Conservation (phyloP, 2,888 invertebrate genomes). For the Ephialtes manifestator region DNA sequence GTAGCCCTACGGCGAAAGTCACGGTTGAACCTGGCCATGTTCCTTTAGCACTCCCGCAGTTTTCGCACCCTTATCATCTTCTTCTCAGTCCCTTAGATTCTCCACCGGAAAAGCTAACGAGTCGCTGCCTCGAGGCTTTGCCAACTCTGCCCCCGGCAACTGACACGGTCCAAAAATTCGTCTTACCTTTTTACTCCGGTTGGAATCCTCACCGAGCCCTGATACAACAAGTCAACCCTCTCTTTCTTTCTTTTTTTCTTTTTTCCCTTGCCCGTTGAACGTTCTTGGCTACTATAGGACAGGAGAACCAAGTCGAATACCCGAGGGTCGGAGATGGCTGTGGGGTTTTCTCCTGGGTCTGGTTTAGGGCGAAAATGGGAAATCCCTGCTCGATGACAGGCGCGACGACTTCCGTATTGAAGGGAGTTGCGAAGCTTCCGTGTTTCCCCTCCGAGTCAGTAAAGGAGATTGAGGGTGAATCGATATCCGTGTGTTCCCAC, state of each 20-base stretch:
- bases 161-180: slow-evolving; percentile 50
- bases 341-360: slow-evolving; percentile 10
- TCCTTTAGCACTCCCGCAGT: background rate
- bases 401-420: slow-evolving; percentile 14
- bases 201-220: background rate
- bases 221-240: background rate
- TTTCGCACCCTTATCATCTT: slow-evolving; percentile 12
- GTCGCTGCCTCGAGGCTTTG: slow-evolving; percentile 36
- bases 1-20: slow-evolving; percentile 27
- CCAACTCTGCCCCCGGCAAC: slow-evolving; percentile 17
- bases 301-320: slow-evolving; percentile 1
- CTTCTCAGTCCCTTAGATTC: slow-evolving; percentile 1
- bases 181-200: slow-evolving; percentile 38
- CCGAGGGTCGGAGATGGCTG: background rate
- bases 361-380: slow-evolving; percentile 14
- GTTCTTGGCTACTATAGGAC: background rate
- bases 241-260: background rate
- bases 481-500: slow-evolving; percentile 24
- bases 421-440: slow-evolving; percentile 26
- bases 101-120: slow-evolving; percentile 50
- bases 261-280: background rate
- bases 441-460: slow-evolving; percentile 13
- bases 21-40: slow-evolving; percentile 14
- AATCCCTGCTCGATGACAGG: slow-evolving; percentile 31
- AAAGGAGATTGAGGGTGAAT: slow-evolving; percentile 33